A percentile compares a stretch with the other conserved stretches of the same genome.
These are phyloP conservation scores for Neelides sp. DNA, from an alignment of 1,140 invertebrate genomes.

Conservation along the genomic window DNA sequence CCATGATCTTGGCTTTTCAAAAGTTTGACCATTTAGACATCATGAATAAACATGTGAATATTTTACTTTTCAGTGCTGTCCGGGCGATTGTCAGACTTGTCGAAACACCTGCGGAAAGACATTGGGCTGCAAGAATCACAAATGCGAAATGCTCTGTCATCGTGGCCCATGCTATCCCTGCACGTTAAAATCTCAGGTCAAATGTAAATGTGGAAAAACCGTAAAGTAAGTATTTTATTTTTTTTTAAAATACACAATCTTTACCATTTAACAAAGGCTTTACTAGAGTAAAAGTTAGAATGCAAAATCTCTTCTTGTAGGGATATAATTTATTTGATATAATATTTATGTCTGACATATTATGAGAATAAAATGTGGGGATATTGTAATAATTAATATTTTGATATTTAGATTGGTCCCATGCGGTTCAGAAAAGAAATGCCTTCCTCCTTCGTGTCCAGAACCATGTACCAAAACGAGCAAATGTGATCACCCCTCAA, in stretches of 20 bases:
- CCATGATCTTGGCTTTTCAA: background rate
- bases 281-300: too few species aligned
- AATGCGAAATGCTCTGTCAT: slow-evolving; percentile 63
- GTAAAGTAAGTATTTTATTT: too few species aligned
- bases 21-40: background rate
- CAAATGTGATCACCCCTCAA: slow-evolving; percentile 61
- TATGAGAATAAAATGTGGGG: too few species aligned
- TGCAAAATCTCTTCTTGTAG: too few species aligned
- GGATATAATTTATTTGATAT: too few species aligned
- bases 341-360: too few species aligned
- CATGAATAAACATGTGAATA: background rate
- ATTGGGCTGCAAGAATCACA: slow-evolving; percentile 64
- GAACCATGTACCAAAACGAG: slow-evolving; percentile 48
- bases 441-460: slow-evolving; percentile 62
- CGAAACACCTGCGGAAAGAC: slow-evolving; percentile 64
- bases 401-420: slow-evolving; percentile 73
- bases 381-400: too few species aligned
- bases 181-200: slow-evolving; percentile 56
- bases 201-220: slow-evolving; percentile 69
- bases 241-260: too few species aligned
- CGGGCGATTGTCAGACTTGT: slow-evolving; percentile 69
- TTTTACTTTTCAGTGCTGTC: slow-evolving; percentile 52
- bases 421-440: slow-evolving; percentile 65
- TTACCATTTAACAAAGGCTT: too few species aligned
- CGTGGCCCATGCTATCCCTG: slow-evolving; percentile 84